These are phyloP conservation scores for Cebus imitator DNA, from an alignment of 2,113 vertebrate species.

Conservation along the genomic window DNA sequence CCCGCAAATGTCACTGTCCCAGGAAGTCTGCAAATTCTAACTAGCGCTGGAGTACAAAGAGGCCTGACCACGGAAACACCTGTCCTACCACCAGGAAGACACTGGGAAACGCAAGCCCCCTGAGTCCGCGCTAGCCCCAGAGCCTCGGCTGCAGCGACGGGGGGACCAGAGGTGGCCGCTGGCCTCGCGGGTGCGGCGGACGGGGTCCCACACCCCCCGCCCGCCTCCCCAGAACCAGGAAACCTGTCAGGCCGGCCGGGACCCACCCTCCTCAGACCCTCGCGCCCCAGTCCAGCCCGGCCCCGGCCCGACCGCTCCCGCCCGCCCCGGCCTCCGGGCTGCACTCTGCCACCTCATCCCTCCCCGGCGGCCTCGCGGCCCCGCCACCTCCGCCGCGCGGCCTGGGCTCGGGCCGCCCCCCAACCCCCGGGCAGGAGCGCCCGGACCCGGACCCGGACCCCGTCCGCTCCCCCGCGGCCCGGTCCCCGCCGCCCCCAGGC, in stretches of 20 bases:
- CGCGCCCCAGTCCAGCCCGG: not conserved
- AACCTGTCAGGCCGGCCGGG: slow-evolving; percentile 4
- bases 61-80: slow-evolving; percentile 68
- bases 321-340: slow-evolving; percentile 26
- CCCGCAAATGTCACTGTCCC: slow-evolving; percentile 57
- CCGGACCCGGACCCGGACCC: not conserved
- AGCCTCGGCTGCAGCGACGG: not conserved
- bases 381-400: not conserved
- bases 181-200: not conserved
- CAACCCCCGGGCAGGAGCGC: not conserved
- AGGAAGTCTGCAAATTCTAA: slow-evolving; percentile 39
- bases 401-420: not conserved
- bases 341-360: slow-evolving; percentile 54
- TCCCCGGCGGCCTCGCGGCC: not conserved
- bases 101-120: not conserved
- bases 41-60: slow-evolving; percentile 56
- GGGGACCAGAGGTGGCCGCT: not conserved
- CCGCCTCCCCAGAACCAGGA: not conserved
- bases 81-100: slow-evolving; percentile 46
- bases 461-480: not conserved
- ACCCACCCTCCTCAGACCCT: not conserved
- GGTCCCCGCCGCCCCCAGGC: not conserved
- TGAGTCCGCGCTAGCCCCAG: not conserved
- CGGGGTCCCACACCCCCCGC: not conserved
- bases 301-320: not conserved